Evolutionary conservation across 1,140 invertebrate species (phyloP).

Genomic region (Centruroides sculpturatus): DNA sequence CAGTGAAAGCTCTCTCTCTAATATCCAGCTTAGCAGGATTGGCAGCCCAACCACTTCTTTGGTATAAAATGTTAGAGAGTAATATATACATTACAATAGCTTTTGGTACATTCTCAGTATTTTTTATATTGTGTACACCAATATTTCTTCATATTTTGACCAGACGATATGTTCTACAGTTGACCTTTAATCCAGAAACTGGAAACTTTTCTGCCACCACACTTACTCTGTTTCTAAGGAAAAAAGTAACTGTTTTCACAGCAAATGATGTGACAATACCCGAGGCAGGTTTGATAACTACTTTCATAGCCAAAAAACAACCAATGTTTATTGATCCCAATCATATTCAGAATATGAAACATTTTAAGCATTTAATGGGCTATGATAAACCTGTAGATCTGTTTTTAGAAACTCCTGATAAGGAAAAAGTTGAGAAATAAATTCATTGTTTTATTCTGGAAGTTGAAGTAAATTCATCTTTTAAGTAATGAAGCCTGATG

Average conservation of each 20-base stretch:
- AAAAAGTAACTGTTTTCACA: slow-evolving; percentile 48
- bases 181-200: slow-evolving; percentile 47
- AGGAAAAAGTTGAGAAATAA: too few species aligned
- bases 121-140: slow-evolving; percentile 70
- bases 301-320: slow-evolving; percentile 45
- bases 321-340: slow-evolving; percentile 59
- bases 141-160: slow-evolving; percentile 62
- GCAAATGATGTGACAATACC: slow-evolving; percentile 58
- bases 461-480: too few species aligned
- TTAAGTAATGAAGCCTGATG: too few species aligned
- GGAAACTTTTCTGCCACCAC: slow-evolving; percentile 14
- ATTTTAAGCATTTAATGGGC: slow-evolving; percentile 73
- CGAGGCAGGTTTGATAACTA: slow-evolving; percentile 66
- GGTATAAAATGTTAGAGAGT: slow-evolving; percentile 33
- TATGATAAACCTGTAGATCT: slow-evolving; percentile 80
- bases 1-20: slow-evolving; percentile 65
- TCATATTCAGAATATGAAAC: slow-evolving; percentile 47
- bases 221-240: slow-evolving; percentile 9
- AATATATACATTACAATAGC: slow-evolving; percentile 39
- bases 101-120: slow-evolving; percentile 46
- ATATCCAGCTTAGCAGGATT: slow-evolving; percentile 52
- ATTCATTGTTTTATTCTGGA: too few species aligned
- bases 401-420: slow-evolving; percentile 30
- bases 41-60: slow-evolving; percentile 52
- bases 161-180: slow-evolving; percentile 65